Evolutionary conservation across 2,797 vertebrate genomes (phyloP).

Genomic region (Ctenopoma kingsleyae): DNA sequence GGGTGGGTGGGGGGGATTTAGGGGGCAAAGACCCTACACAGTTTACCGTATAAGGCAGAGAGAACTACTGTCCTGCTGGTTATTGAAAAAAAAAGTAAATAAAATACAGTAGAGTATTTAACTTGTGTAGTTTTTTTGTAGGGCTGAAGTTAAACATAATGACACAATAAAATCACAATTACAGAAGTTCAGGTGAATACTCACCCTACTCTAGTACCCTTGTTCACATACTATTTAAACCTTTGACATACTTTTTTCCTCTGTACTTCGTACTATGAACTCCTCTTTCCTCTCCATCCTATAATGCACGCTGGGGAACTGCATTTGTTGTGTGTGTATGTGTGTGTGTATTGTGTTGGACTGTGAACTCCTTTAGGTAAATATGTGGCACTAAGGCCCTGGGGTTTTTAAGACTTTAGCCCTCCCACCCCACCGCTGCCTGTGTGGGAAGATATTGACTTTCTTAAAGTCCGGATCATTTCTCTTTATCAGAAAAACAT

Average conservation of each 20-base stretch:
- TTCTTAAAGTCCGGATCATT: constrained; percentile 87
- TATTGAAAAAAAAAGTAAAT: constrained; percentile 54
- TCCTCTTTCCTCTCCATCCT: constrained; percentile 50
- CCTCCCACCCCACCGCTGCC: constrained; percentile 84
- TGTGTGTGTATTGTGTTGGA: constrained; percentile 70
- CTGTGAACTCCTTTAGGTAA: constrained; percentile 89
- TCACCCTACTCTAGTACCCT: neutral
- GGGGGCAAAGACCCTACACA: constrained; percentile 82
- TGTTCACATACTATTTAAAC: constrained; percentile 24
- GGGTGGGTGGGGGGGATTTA: constrained; percentile 80
- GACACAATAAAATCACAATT: constrained; percentile 78
- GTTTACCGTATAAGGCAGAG: constrained; percentile 87
- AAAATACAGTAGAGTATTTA: neutral
- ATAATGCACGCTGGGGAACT: constrained; percentile 73
- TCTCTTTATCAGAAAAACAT: constrained; percentile 88
- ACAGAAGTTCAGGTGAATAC: neutral
- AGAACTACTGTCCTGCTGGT: constrained; percentile 78
- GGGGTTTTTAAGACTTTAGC: constrained; percentile 86
- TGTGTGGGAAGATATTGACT: constrained; percentile 86
- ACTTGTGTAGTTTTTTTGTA: constrained; percentile 42
- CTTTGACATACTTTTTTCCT: constrained; percentile 36
- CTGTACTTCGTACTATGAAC: constrained; percentile 50
- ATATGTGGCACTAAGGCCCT: constrained; percentile 89
- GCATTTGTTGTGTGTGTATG: constrained; percentile 79
- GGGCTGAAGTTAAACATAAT: constrained; percentile 77